Conservation (phyloP, 2,113 vertebrate genomes). For the Notarius quadriscutis region DNA sequence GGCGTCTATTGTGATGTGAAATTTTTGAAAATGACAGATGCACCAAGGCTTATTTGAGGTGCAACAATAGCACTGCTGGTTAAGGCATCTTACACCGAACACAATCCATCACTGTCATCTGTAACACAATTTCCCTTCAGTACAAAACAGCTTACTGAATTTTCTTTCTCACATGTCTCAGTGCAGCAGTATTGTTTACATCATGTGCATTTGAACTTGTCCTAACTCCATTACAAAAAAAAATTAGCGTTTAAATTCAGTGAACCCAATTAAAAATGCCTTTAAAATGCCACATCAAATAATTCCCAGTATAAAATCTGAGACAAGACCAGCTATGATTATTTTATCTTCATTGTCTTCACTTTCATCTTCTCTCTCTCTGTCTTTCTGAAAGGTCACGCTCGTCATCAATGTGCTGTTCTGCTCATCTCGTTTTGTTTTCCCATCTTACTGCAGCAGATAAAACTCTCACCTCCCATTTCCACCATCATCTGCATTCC, state of each 20-base stretch:
- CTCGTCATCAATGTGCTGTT: constrained; percentile 12
- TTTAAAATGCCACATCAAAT: neutral
- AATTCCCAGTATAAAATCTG: neutral
- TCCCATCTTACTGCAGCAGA: constrained; percentile 37
- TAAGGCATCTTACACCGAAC: constrained; percentile 12
- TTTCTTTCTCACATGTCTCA: neutral
- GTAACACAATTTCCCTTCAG: constrained; percentile 13
- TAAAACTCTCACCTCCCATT: constrained; percentile 52
- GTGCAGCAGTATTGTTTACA: neutral
- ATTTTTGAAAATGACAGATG: neutral
- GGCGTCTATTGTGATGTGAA: neutral
- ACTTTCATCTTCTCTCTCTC: neutral
- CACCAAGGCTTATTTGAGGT: neutral
- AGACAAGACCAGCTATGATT: neutral
- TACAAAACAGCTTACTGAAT: neutral
- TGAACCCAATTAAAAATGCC: too few species aligned
- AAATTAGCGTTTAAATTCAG: too few species aligned
- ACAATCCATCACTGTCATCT: constrained; percentile 16
- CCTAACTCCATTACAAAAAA: too few species aligned
- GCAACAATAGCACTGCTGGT: constrained; percentile 5
- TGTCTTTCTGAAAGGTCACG: constrained; percentile 29
- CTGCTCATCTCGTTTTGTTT: constrained; percentile 40
- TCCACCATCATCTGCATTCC: constrained; percentile 57
- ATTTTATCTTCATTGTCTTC: neutral
- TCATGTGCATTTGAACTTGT: neutral